Evolutionary conservation across 1,140 invertebrate species (phyloP), one percentile per base, ranked within the genome.

Genomic region (Gonioctena quinquepunctata): DNA sequence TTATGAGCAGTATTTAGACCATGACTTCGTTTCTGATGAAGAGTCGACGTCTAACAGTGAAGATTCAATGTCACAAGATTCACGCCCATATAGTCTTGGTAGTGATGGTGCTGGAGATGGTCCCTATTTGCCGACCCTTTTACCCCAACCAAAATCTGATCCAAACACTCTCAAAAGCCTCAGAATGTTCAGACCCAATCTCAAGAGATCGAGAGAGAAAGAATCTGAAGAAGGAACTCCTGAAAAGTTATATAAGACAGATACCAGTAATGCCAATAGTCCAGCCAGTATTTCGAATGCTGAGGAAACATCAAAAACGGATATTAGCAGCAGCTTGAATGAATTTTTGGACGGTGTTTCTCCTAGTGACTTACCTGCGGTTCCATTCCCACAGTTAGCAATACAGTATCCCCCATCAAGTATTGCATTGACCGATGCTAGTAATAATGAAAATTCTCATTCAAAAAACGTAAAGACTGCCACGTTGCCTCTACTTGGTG

Each of bases 121-220:
- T 26, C 66, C 69, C 6, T 49, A 57, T 48, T 23, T 67, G 49
- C 28, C 72, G n/a, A 16, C 56, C 5, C 1, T 54, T 22, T 48
- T 70, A 23, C 48, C 27, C 3, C 70, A 70, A 42, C 33, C 69
- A 1, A 79, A 79, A 18, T 87, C 86, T 63, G 87, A 89, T 77
- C 87, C 87, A 3, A 83, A 84, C 1, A 86, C 88, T 3, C 77
- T 89, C 1, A 88, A 88, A 76, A 83, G 85, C 2, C 73, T 89
- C 25, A 79, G 88, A 54, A 87, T 87, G 83, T 89, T 87, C 68
- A 80, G 88, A 73, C 84, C 84, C 3, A 79, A 73, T 52, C 72
- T 78, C 22, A 80, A 80, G 56, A 64, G 70, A 66, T 48, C 71
- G 8, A 69, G 67, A 26, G 69, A 70, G 13, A 71, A 71, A 27